These are phyloP conservation scores for Pollenia amentaria DNA, from an alignment of 2,888 invertebrate species.

Conservation along the genomic window DNA sequence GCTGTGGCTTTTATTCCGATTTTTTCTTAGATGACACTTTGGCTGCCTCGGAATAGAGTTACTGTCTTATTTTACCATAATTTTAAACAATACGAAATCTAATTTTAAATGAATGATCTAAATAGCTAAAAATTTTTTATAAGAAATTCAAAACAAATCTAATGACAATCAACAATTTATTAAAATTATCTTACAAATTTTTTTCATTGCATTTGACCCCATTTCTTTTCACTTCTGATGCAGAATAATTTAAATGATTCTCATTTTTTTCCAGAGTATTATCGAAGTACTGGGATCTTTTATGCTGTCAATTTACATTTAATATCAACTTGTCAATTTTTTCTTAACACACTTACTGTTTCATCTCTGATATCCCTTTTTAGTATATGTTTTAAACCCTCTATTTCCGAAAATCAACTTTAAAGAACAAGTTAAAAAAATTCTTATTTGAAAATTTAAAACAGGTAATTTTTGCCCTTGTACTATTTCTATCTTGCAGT, in stretches of 20 bases:
- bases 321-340: conserved; percentile 49
- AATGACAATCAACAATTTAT: too few species aligned
- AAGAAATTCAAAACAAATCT: too few species aligned
- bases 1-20: neutral
- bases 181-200: too few species aligned
- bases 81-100: too few species aligned
- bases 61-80: too few species aligned
- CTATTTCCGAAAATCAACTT: neutral
- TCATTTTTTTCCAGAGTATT: conserved; percentile 10
- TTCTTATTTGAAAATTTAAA: conserved; percentile 55
- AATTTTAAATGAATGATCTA: too few species aligned
- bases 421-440: conserved; percentile 6
- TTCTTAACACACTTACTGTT: neutral
- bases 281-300: conserved; percentile 46
- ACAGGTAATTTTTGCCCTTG: conserved; percentile 53
- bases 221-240: neutral
- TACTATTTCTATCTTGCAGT: neutral
- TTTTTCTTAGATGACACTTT: neutral
- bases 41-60: too few species aligned
- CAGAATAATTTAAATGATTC: conserved; percentile 10
- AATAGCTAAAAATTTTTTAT: too few species aligned
- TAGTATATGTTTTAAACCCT: conserved; percentile 13
- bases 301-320: conserved; percentile 59
- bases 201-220: neutral
- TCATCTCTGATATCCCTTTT: conserved; percentile 1